Evolutionary conservation across 2,113 vertebrate genomes (phyloP).

Genomic region (Promerops cafer): DNA sequence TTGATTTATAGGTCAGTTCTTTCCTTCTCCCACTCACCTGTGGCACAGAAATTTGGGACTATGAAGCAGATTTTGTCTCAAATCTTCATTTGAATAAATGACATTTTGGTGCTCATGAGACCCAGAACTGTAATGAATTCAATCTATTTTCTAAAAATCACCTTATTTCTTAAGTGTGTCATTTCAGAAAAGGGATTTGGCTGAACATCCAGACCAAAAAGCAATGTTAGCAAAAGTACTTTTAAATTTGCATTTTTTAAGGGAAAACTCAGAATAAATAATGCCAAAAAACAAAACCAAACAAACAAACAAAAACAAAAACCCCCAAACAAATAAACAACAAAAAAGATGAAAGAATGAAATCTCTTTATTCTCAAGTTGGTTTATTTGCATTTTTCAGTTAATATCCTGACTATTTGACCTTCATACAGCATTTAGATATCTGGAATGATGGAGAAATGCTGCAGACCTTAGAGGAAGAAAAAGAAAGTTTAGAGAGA

Average conservation of each 20-base stretch:
- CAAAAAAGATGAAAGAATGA: fast-evolving
- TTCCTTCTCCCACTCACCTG: background rate
- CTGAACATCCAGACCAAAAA: background rate
- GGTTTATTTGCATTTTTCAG: background rate
- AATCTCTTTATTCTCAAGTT: background rate
- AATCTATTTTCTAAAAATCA: background rate
- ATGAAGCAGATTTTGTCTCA: background rate
- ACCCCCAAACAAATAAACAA: no score
- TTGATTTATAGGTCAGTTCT: background rate
- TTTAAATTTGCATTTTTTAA: background rate
- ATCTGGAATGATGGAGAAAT: background rate
- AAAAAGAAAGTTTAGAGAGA: background rate
- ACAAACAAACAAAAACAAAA: background rate
- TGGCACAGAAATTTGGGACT: background rate
- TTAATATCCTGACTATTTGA: background rate
- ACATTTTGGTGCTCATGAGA: background rate
- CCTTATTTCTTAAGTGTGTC: background rate
- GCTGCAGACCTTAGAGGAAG: background rate
- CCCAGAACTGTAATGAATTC: background rate
- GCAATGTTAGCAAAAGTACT: background rate
- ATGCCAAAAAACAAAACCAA: background rate
- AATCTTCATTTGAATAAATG: background rate
- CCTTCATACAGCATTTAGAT: background rate
- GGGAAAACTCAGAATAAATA: background rate
- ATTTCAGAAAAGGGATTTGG: background rate